These are phyloP conservation scores for Caenorhabditis japonica DNA, from an alignment of 2,888 invertebrate genomes.

Conservation along the genomic window DNA sequence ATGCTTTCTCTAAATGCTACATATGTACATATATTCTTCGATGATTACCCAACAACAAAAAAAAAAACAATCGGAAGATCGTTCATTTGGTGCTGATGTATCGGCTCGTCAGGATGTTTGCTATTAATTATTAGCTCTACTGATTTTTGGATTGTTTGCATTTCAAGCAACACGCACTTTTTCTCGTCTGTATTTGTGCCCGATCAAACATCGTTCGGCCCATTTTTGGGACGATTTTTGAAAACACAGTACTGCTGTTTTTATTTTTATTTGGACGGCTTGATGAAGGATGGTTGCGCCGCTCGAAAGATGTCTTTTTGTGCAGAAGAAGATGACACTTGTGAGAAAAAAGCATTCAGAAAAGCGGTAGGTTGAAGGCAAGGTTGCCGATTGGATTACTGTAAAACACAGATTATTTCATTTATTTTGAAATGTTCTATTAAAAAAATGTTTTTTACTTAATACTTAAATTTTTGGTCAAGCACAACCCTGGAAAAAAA, in stretches of 20 bases:
- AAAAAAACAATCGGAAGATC: too few species aligned
- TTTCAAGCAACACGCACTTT: constrained; percentile 38
- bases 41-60: too few species aligned
- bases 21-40: too few species aligned
- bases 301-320: constrained; percentile 8
- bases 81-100: too few species aligned
- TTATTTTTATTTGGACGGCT: constrained; percentile 3
- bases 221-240: not conserved
- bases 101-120: constrained; percentile 33
- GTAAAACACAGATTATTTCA: too few species aligned
- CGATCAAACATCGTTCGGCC: constrained; percentile 15
- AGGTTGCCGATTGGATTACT: too few species aligned
- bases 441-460: too few species aligned
- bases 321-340: constrained; percentile 11
- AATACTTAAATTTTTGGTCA: too few species aligned
- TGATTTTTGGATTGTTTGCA: constrained; percentile 34
- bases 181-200: constrained; percentile 6
- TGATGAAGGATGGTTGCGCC: constrained; percentile 18
- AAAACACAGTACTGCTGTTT: constrained; percentile 4
- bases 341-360: constrained; percentile 4
- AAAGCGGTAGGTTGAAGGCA: not conserved
- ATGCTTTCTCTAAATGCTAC: too few species aligned
- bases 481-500: too few species aligned
- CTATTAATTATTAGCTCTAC: constrained; percentile 9
- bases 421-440: too few species aligned